Evolutionary conservation across 2,797 vertebrate species (phyloP).

Genomic region (Esox masquinongy): DNA sequence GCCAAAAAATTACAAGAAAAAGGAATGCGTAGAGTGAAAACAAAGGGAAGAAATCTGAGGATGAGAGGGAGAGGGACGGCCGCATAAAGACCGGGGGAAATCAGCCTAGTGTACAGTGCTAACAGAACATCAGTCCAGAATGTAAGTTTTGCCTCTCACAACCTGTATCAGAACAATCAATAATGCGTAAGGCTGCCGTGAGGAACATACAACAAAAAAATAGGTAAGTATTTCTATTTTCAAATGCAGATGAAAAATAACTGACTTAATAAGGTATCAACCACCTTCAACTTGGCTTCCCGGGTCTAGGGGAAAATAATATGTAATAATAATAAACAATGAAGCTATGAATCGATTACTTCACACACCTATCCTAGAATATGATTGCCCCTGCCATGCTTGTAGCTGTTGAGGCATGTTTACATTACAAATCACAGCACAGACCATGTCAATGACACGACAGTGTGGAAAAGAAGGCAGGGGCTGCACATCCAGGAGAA

Average conservation of each 20-base stretch:
- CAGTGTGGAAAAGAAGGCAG: neutral
- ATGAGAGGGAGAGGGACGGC: neutral
- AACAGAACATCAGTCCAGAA: slow-evolving; percentile 44
- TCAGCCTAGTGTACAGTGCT: slow-evolving; percentile 16
- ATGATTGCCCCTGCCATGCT: slow-evolving; percentile 49
- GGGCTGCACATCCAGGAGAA: neutral
- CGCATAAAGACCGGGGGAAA: slow-evolving; percentile 13
- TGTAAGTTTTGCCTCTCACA: slow-evolving; percentile 63
- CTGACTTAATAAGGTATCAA: slow-evolving; percentile 65
- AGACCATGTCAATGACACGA: neutral
- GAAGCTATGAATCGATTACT: slow-evolving; percentile 50
- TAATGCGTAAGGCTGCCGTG: slow-evolving; percentile 74
- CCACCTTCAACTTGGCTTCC: slow-evolving; percentile 41
- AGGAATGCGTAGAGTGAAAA: neutral
- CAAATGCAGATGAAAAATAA: slow-evolving; percentile 65
- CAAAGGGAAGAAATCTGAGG: too few relatives aligned
- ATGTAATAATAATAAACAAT: slow-evolving; percentile 37
- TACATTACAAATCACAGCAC: slow-evolving; percentile 45
- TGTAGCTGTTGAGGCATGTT: slow-evolving; percentile 43
- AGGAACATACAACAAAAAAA: slow-evolving; percentile 64
- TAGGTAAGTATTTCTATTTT: slow-evolving; percentile 51
- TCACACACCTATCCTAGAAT: slow-evolving; percentile 41
- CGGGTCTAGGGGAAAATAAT: neutral
- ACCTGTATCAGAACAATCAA: slow-evolving; percentile 72
- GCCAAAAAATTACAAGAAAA: neutral